A percentile compares a stretch with the other conserved stretches of the same genome.
Conservation (phyloP, 2,113 vertebrate genomes). For the Ellobius talpinus region DNA sequence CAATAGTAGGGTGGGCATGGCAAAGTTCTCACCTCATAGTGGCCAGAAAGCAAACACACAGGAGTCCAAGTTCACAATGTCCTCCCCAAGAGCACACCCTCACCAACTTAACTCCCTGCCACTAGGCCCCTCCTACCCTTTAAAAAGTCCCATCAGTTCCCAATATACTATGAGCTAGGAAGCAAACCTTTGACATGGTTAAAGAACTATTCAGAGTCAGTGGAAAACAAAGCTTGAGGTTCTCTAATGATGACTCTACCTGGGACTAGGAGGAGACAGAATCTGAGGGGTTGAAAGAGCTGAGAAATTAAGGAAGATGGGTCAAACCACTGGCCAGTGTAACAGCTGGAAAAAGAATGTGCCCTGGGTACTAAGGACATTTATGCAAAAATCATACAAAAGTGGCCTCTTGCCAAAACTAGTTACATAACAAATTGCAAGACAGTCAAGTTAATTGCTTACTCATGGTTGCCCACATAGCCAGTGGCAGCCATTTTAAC, state of each 20-base stretch:
- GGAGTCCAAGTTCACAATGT: background rate
- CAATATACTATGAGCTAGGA: background rate
- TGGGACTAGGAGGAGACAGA: background rate
- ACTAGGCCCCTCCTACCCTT: background rate
- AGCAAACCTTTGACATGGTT: background rate
- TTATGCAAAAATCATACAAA: background rate
- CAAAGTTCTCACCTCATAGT: background rate
- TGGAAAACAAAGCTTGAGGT: constrained; percentile 9
- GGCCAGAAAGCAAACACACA: background rate
- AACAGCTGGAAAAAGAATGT: background rate
- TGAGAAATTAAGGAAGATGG: background rate
- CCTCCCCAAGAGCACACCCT: background rate
- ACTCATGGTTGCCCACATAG: background rate
- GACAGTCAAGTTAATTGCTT: background rate
- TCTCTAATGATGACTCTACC: background rate
- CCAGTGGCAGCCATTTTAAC: background rate
- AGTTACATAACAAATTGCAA: background rate
- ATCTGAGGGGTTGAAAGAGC: too few species aligned
- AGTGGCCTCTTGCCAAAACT: background rate
- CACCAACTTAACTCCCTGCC: background rate
- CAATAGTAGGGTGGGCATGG: background rate
- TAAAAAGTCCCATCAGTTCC: background rate
- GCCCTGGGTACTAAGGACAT: background rate
- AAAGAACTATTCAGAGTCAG: background rate
- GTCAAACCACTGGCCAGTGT: too few species aligned